phyloP scores from a whole-genome alignment of 2,113 vertebrate genomes.

The Naja naja region DNA sequence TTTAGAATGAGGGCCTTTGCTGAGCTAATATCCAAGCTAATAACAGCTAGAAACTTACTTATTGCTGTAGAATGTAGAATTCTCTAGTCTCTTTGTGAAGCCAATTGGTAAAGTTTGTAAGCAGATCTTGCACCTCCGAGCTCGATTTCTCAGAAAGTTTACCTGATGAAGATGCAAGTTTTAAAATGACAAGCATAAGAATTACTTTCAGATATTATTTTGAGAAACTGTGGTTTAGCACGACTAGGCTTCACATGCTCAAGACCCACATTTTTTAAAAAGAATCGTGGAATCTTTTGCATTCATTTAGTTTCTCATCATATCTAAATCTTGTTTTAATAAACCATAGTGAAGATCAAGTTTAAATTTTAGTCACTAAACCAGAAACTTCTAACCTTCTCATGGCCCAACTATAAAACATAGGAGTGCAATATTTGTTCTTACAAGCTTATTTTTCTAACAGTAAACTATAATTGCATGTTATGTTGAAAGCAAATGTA shows the following conservation, averaged over 20 bases:
- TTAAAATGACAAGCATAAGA: neutral
- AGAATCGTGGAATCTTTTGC: neutral
- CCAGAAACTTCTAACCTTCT: neutral
- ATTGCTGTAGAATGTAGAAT: constrained; percentile 80
- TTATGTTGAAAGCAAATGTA: neutral
- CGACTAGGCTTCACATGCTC: neutral
- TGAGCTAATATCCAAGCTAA: neutral
- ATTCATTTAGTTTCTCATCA: neutral
- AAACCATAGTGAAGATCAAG: neutral
- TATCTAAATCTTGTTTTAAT: neutral
- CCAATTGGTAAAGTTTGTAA: constrained; percentile 83
- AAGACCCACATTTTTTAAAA: too few species aligned
- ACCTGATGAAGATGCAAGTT: constrained; percentile 67
- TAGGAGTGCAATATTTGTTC: neutral
- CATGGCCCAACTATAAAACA: neutral
- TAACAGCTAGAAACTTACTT: constrained; percentile 70
- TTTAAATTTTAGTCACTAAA: neutral
- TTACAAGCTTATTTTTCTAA: neutral
- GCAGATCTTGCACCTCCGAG: constrained; percentile 76
- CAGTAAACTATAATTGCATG: neutral
- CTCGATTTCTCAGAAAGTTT: constrained; percentile 75
- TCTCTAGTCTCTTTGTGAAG: constrained; percentile 87
- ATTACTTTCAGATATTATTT: neutral
- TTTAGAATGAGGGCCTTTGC: neutral
- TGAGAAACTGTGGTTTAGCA: neutral